Conservation (phyloP, 1,140 invertebrate genomes). For the Panagrolaimus sp. region DNA sequence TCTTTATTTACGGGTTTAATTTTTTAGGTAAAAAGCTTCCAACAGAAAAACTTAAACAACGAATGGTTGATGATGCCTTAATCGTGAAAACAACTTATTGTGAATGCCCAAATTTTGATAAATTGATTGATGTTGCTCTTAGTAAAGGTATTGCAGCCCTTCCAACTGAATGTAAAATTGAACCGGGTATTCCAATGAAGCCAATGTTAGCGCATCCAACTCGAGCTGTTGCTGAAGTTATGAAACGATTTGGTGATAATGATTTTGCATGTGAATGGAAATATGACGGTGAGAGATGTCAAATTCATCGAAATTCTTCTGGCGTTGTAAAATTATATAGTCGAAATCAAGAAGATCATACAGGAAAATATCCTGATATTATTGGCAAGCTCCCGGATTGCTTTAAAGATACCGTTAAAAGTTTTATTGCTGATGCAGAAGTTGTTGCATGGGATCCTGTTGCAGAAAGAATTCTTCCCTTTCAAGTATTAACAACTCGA, state of each 20-base stretch:
- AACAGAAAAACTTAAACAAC: slow-evolving; percentile 73
- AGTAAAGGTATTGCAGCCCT: slow-evolving; percentile 74
- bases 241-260: slow-evolving; percentile 80
- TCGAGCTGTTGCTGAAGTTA: slow-evolving; percentile 78
- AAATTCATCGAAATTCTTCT: slow-evolving; percentile 65
- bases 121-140: slow-evolving; percentile 75
- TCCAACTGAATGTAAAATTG: slow-evolving; percentile 72
- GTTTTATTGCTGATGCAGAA: slow-evolving; percentile 90
- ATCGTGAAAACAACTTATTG: slow-evolving; percentile 88
- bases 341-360: slow-evolving; percentile 96
- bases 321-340: slow-evolving; percentile 79
- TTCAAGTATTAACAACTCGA: slow-evolving; percentile 89
- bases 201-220: slow-evolving; percentile 99
- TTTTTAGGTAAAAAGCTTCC: slow-evolving; percentile 62
- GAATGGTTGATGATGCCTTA: slow-evolving; percentile 72
- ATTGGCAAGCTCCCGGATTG: slow-evolving; percentile 64
- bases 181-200: slow-evolving; percentile 75
- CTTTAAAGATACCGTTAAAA: slow-evolving; percentile 64
- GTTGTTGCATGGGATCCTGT: slow-evolving; percentile 90
- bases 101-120: slow-evolving; percentile 91
- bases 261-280: slow-evolving; percentile 98
- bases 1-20: slow-evolving; percentile 34
- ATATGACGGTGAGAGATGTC: slow-evolving; percentile 96
- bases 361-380: slow-evolving; percentile 93
- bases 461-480: slow-evolving; percentile 85